Evolutionary conservation across 2,113 vertebrate species (phyloP), one percentile per base, ranked within the genome.

Genomic region (Mus pahari): DNA sequence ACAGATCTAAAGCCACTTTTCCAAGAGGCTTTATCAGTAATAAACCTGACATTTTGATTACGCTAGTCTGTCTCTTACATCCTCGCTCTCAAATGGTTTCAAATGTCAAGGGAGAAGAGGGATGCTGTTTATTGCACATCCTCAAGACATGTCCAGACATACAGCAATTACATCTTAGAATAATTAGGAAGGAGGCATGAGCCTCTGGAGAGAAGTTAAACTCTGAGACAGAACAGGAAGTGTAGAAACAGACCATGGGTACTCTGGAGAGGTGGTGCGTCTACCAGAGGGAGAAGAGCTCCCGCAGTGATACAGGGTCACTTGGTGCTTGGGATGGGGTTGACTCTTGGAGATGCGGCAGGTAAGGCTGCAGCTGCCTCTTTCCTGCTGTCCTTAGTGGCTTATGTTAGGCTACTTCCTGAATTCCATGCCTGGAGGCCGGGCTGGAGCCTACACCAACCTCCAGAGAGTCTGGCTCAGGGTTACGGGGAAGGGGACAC

Each of bases 41-140:
- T 92, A 94, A 96, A 96, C 95, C 70, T 81, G 91, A 95, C 92
- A 96, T 75, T 96, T 83, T 94, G 95, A 94, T 88, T 92, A 82
- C 62, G 17, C 64, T 81, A 81, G 87, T 89, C 86, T 91, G 73
- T 94, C 94, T 90, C 79, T 94, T 53, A 19, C 82, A 95, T 95
- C 50, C 77, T 68, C 22, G 60, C n/a, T 91, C 94, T 93, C 73
- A 93, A 91, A 89, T 84, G 64, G 91, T 84, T 92, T 94, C 92
- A 96, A 93, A 86, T n/a, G 42, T 97, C 50, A 86, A 64, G 74
- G 31, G 42, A 33, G 58, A 73, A 64, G 39, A 90, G 22, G 28
- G 55, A 68, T 86, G 58, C 74, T 84, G 68, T 71, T 95, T 90
- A 83, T 48, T 64, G 64, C 33, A 75, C 31, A 92, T 95, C 79